Percentiles rank a stretch among this genome's conserved stretches.
These are phyloP conservation scores for Drosophila burlai DNA, from an alignment of 1,140 invertebrate species.

Conservation along the genomic window DNA sequence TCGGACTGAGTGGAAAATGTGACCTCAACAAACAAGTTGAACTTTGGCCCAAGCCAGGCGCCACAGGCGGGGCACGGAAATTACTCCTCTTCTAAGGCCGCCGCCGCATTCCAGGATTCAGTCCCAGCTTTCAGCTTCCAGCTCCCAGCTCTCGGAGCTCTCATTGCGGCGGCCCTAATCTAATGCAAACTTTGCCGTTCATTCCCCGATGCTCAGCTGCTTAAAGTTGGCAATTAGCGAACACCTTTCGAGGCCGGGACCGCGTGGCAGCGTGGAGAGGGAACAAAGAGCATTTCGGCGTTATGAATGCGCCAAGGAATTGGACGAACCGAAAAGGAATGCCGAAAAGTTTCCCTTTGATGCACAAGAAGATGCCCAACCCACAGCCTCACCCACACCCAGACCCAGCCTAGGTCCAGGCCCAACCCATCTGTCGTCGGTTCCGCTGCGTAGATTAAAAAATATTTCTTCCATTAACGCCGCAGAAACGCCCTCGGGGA, in stretches of 20 bases:
- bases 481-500: constrained; percentile 39
- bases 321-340: constrained; percentile 41
- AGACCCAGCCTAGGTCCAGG: background rate
- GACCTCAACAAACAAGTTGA: constrained; percentile 30
- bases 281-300: constrained; percentile 66
- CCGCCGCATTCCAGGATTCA: constrained; percentile 4
- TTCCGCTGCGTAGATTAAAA: constrained; percentile 55
- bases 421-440: constrained; percentile 37
- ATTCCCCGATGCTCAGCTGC: constrained; percentile 50
- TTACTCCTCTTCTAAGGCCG: background rate
- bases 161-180: constrained; percentile 56
- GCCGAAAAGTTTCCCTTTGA: constrained; percentile 73
- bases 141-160: background rate
- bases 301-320: constrained; percentile 68
- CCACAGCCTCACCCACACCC: background rate
- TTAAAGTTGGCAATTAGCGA: constrained; percentile 79
- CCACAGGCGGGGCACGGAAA: constrained; percentile 10
- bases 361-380: constrained; percentile 42
- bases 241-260: constrained; percentile 57
- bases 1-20: constrained; percentile 2
- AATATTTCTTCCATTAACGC: constrained; percentile 56
- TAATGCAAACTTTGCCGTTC: constrained; percentile 58
- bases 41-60: constrained; percentile 10
- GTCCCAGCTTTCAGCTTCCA: background rate
- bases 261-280: too few species aligned